Percentiles rank a stretch among this genome's conserved stretches.
phyloP scores from a whole-genome alignment of 2,888 invertebrate species.

The Thereva nobilitata region DNA sequence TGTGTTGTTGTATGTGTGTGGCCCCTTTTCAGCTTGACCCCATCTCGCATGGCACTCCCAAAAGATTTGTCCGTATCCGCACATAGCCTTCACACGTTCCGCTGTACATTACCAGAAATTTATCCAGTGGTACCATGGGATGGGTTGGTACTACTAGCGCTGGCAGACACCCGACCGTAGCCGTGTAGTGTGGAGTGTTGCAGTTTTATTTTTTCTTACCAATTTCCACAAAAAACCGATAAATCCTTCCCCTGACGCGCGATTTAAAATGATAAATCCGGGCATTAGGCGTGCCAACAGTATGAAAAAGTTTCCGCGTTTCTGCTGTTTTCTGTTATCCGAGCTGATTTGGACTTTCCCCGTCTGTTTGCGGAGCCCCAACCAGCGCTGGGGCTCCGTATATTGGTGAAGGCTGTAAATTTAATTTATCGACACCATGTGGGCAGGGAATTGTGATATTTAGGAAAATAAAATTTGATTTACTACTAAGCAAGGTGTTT shows the following conservation, averaged over 20 bases:
- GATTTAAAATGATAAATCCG: conserved; percentile 36
- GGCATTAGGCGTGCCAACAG: conserved; percentile 34
- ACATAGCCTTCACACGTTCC: conserved; percentile 6
- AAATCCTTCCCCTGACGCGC: conserved; percentile 35
- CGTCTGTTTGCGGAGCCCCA: conserved; percentile 1
- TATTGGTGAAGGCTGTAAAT: conserved; percentile 34
- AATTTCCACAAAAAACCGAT: conserved; percentile 36
- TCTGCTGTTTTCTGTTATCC: conserved; percentile 15
- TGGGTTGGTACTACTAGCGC: not conserved
- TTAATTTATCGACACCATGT: conserved; percentile 37
- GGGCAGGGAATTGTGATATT: conserved; percentile 36
- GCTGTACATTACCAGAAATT: not conserved
- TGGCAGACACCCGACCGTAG: not conserved
- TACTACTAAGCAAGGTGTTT: conserved; percentile 30
- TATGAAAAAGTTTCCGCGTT: conserved; percentile 23
- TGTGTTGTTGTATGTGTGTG: not conserved
- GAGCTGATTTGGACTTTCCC: conserved; percentile 13
- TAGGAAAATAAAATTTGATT: conserved; percentile 37
- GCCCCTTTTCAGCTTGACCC: conserved; percentile 28
- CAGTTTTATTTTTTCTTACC: conserved; percentile 18
- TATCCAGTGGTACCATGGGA: not conserved
- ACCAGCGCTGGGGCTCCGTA: not conserved
- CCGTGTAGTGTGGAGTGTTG: conserved; percentile 29
- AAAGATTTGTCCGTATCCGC: conserved; percentile 27
- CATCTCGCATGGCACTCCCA: conserved; percentile 29